Evolutionary conservation across 1,140 invertebrate genomes (phyloP).

Genomic region (Agrilus planipennis): DNA sequence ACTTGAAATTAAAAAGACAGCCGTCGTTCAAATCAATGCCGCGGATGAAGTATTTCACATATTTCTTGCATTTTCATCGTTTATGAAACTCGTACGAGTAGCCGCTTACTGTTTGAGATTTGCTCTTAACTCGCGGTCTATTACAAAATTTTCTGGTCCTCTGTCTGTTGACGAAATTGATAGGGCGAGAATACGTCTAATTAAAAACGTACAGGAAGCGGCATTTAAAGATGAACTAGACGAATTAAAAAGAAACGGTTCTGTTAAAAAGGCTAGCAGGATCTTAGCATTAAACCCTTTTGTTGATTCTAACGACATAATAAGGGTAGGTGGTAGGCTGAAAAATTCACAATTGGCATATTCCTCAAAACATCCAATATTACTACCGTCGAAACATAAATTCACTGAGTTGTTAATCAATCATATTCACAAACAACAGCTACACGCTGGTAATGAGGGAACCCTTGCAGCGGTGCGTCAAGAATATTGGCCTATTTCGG

Average conservation of each 20-base stretch:
- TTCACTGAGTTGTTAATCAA: no score
- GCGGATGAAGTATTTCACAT: not conserved
- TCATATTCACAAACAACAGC: no score
- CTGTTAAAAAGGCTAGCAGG: not conserved
- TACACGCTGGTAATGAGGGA: no score
- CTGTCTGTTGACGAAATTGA: not conserved
- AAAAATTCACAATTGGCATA: no score
- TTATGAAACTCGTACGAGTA: not conserved
- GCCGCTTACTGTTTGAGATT: not conserved
- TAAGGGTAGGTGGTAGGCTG: not conserved
- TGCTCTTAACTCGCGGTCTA: not conserved
- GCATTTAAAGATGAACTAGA: not conserved
- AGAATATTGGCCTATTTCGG: constrained; percentile 3
- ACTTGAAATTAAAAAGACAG: not conserved
- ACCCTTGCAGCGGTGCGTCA: no score
- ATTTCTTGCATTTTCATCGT: not conserved
- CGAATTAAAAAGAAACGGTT: not conserved
- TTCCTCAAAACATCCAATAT: no score
- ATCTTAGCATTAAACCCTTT: constrained; percentile 4
- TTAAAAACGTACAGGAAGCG: not conserved
- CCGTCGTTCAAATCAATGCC: not conserved
- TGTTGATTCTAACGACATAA: not conserved
- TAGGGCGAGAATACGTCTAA: not conserved
- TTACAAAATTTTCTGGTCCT: not conserved
- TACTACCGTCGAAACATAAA: no score